Conservation (phyloP, 2,113 vertebrate genomes). For the Bettongia penicillata region DNA sequence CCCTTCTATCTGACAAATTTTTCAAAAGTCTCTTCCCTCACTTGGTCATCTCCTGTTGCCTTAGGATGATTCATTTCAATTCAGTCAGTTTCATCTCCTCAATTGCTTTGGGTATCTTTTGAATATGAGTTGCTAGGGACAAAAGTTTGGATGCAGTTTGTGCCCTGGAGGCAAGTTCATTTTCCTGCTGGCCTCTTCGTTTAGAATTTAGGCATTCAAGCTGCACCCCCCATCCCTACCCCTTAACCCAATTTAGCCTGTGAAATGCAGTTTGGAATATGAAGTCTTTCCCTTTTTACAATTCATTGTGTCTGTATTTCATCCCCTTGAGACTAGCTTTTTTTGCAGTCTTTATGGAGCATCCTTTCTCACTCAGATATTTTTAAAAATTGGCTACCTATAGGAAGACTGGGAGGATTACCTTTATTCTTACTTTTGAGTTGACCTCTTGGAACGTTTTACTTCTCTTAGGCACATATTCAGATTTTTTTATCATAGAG, state of each 20-base stretch:
- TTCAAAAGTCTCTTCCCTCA: neutral
- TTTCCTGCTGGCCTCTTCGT: neutral
- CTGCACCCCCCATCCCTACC: no score
- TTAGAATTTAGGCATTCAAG: neutral
- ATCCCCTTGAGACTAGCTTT: neutral
- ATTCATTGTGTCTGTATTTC: neutral
- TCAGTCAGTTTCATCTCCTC: neutral
- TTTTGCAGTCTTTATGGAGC: neutral
- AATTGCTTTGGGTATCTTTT: neutral
- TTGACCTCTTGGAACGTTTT: neutral
- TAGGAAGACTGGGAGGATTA: neutral
- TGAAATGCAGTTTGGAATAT: neutral
- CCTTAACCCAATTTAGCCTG: no score
- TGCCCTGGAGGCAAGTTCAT: neutral
- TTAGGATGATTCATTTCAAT: neutral
- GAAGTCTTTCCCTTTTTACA: neutral
- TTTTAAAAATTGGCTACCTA: neutral
- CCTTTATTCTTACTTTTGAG: neutral
- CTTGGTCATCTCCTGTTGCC: neutral
- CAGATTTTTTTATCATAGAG: neutral
- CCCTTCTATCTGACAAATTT: neutral
- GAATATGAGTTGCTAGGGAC: neutral
- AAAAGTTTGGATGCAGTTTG: neutral
- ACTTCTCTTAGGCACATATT: neutral
- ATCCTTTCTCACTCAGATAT: neutral